These are phyloP conservation scores for Lordiphosa fenestrarum DNA, from an alignment of 2,888 invertebrate genomes.

Conservation along the genomic window DNA sequence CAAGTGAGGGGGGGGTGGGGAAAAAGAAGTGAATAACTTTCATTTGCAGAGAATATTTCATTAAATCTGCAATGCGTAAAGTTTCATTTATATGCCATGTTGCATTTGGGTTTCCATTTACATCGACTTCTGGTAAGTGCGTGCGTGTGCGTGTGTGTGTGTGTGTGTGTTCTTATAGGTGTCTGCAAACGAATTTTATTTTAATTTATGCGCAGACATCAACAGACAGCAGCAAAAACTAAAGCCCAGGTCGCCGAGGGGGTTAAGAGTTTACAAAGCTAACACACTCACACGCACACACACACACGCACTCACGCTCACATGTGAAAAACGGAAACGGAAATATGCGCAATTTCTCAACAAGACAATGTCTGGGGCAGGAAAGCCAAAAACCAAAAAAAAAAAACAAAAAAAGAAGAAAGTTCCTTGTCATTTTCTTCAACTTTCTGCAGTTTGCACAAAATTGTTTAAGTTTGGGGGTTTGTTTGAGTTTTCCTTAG, in stretches of 20 bases:
- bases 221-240: constrained; percentile 41
- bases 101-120: constrained; percentile 45
- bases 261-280: constrained; percentile 28
- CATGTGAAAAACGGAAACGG: constrained; percentile 56
- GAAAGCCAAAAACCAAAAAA: constrained; percentile 8
- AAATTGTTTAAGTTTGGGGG: constrained; percentile 59
- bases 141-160: constrained; percentile 6
- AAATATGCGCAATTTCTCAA: constrained; percentile 75
- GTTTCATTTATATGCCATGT: constrained; percentile 52
- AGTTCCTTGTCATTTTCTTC: constrained; percentile 42
- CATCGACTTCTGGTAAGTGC: constrained; percentile 12
- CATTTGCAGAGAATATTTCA: constrained; percentile 29
- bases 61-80: constrained; percentile 55
- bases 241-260: constrained; percentile 40
- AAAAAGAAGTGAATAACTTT: constrained; percentile 14
- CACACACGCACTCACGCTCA: constrained; percentile 9
- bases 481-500: constrained; percentile 62
- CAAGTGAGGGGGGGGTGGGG: not conserved
- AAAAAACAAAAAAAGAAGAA: constrained; percentile 13
- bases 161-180: constrained; percentile 12
- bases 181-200: constrained; percentile 47
- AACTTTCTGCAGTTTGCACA: constrained; percentile 53
- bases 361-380: constrained; percentile 64
- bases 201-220: constrained; percentile 68
- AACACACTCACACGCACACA: constrained; percentile 17